These are phyloP conservation scores for Lymantria dispar DNA, from an alignment of 2,888 invertebrate species.

Conservation along the genomic window DNA sequence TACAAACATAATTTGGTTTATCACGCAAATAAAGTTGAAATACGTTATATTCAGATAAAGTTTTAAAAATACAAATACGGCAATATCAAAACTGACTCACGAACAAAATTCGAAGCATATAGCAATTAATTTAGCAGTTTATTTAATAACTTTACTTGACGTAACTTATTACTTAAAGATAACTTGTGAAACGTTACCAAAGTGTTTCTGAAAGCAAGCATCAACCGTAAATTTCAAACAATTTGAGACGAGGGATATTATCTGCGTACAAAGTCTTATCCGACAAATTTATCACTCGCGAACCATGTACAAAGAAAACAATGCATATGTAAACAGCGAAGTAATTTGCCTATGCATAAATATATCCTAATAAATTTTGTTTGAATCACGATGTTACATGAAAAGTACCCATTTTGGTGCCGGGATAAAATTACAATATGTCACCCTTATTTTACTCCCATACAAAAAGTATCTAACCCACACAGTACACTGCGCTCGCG, in stretches of 20 bases:
- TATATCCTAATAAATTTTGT: slow-evolving; percentile 1
- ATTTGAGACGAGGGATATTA: slow-evolving; percentile 29
- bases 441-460: too few relatives aligned
- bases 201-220: slow-evolving; percentile 28
- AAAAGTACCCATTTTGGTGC: background rate
- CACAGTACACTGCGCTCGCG: too few relatives aligned
- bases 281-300: slow-evolving; percentile 9
- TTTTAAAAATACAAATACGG: background rate
- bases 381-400: slow-evolving; percentile 12
- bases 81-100: background rate
- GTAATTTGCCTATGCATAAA: background rate
- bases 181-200: slow-evolving; percentile 29
- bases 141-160: slow-evolving; percentile 28
- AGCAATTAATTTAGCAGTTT: slow-evolving; percentile 25
- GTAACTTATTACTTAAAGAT: slow-evolving; percentile 33
- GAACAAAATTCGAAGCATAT: slow-evolving; percentile 14
- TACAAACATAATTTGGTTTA: slow-evolving; percentile 6
- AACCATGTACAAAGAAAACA: slow-evolving; percentile 13
- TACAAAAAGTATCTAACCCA: too few relatives aligned
- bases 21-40: background rate
- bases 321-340: slow-evolving; percentile 11
- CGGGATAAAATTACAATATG: too few relatives aligned
- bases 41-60: background rate
- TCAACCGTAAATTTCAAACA: slow-evolving; percentile 30
- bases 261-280: slow-evolving; percentile 13